phyloP scores from a whole-genome alignment of 1,140 invertebrate species.

The Bombus pyrosoma region DNA sequence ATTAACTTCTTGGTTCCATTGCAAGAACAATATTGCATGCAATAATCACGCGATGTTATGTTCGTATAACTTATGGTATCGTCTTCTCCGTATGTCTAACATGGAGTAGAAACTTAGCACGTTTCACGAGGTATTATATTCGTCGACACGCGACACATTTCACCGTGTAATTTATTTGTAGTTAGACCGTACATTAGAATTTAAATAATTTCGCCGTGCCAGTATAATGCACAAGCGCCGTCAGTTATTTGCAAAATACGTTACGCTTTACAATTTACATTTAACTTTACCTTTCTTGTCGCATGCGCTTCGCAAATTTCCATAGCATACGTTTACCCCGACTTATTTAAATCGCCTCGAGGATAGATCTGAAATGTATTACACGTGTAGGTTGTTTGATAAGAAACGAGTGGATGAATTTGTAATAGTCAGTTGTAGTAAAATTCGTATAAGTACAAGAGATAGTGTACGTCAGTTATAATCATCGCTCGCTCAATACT shows the following conservation, averaged over 20 bases:
- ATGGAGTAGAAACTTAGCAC: not conserved
- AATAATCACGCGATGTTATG: not conserved
- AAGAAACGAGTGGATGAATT: too few species aligned
- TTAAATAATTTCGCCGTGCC: constrained; percentile 30
- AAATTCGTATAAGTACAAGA: too few species aligned
- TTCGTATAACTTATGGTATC: not conserved
- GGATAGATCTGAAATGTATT: too few species aligned
- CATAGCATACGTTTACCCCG: not conserved
- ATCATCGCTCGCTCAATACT: too few species aligned
- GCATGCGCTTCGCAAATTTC: not conserved
- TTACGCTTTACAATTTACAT: constrained; percentile 15
- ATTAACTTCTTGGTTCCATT: not conserved
- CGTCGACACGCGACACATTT: constrained; percentile 38
- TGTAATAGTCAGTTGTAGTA: too few species aligned
- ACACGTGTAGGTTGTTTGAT: too few species aligned
- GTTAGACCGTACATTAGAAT: constrained; percentile 29
- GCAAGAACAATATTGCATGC: not conserved
- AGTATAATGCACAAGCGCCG: not conserved
- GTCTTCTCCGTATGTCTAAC: not conserved
- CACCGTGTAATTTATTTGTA: constrained; percentile 38
- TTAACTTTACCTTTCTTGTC: constrained; percentile 15
- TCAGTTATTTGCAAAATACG: constrained; percentile 8
- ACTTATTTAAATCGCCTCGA: not conserved
- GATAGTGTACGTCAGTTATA: too few species aligned
- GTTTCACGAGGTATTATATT: constrained; percentile 28